phyloP scores from a whole-genome alignment of 2,888 invertebrate genomes.

The Scaptomyza caliginosa region DNA sequence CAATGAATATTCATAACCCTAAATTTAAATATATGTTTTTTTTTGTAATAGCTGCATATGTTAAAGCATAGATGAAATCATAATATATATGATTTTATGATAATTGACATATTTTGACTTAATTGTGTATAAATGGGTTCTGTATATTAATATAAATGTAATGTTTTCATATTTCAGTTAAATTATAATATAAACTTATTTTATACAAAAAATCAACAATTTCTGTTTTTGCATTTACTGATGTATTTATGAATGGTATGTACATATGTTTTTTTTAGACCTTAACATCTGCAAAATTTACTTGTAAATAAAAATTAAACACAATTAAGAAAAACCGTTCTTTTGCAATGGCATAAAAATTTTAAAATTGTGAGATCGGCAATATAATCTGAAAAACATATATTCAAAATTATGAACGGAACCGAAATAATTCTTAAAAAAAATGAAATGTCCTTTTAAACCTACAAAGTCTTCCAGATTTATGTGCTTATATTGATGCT shows the following conservation, averaged over 20 bases:
- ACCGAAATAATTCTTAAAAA: no score
- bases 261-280: background rate
- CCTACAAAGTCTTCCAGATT: no score
- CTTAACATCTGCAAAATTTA: no score
- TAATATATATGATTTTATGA: background rate
- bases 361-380: no score
- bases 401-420: no score
- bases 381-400: no score
- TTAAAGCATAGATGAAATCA: background rate
- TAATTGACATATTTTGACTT: background rate
- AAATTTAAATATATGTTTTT: background rate
- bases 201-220: slow-evolving; percentile 1
- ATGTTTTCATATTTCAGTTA: slow-evolving; percentile 5
- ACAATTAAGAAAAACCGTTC: background rate
- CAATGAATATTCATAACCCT: background rate
- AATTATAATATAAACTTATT: background rate
- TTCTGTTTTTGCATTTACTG: background rate
- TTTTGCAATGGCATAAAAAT: no score
- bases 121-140: background rate
- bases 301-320: background rate
- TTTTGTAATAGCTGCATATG: background rate
- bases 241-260: background rate
- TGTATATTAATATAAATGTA: background rate
- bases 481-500: no score
- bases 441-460: no score